These are phyloP conservation scores for Indicator indicator DNA, from an alignment of 2,113 vertebrate species.

Conservation along the genomic window DNA sequence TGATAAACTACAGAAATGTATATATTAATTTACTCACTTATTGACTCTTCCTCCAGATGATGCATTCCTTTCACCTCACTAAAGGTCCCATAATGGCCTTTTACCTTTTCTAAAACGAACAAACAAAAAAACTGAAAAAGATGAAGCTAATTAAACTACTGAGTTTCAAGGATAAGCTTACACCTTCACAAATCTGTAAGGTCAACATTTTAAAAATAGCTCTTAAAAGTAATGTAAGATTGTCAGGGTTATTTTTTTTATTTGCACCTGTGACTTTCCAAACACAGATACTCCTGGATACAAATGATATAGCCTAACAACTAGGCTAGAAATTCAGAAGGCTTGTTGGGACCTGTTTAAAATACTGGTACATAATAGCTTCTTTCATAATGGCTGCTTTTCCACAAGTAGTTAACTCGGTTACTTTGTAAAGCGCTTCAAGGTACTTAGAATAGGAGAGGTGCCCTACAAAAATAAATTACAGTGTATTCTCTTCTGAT, in stretches of 20 bases:
- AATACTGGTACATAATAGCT: not conserved
- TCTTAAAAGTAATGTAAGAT: not conserved
- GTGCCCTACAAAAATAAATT: not conserved
- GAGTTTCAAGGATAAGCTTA: not conserved
- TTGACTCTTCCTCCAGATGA: not conserved
- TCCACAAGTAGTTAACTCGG: not conserved
- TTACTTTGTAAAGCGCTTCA: slow-evolving; percentile 21
- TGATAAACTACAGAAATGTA: not conserved
- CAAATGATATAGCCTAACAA: not conserved
- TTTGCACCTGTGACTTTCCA: slow-evolving; percentile 17
- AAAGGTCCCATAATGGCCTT: not conserved
- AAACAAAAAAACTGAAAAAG: not conserved
- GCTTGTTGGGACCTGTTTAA: slow-evolving; percentile 10
- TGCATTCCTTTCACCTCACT: not conserved
- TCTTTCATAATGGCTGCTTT: not conserved
- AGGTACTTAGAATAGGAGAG: not conserved
- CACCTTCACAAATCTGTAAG: not conserved
- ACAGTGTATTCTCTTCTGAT: not conserved
- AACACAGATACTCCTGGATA: not conserved
- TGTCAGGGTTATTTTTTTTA: not conserved
- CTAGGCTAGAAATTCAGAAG: not conserved
- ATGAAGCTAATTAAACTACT: not conserved
- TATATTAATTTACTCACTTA: not conserved
- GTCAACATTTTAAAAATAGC: not conserved
- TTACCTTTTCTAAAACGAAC: not conserved